Evolutionary conservation across 2,888 invertebrate species (phyloP).

Genomic region (Volucella inflata): DNA sequence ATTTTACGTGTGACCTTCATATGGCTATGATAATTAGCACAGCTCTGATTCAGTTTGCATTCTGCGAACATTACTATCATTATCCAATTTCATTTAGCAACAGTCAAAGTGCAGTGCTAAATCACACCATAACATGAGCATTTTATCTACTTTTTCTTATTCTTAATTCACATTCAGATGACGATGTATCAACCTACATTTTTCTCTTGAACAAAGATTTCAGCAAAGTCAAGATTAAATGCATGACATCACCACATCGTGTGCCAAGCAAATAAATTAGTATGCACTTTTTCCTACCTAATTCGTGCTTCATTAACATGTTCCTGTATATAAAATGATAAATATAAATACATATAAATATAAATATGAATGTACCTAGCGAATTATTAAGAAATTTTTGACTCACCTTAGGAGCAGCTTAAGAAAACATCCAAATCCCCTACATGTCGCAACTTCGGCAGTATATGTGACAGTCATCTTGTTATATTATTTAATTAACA

Average conservation of each 20-base stretch:
- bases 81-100: background rate
- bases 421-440: conserved; percentile 94
- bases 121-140: background rate
- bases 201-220: background rate
- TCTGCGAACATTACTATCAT: background rate
- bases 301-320: background rate
- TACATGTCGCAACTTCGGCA: conserved; percentile 93
- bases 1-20: no score
- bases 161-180: background rate
- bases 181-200: conserved; percentile 6
- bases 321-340: background rate
- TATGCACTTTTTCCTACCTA: background rate
- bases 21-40: no score
- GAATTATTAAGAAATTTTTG: background rate
- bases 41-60: no score
- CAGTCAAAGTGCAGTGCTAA: background rate
- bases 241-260: conserved; percentile 26
- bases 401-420: conserved; percentile 91
- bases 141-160: conserved; percentile 4
- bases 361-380: background rate
- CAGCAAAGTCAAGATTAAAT: background rate
- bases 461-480: conserved; percentile 94
- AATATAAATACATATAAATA: background rate
- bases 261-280: conserved; percentile 1
- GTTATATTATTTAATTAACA: conserved; percentile 38